phyloP scores from a whole-genome alignment of 2,888 invertebrate species.

The Protonemura montana region DNA sequence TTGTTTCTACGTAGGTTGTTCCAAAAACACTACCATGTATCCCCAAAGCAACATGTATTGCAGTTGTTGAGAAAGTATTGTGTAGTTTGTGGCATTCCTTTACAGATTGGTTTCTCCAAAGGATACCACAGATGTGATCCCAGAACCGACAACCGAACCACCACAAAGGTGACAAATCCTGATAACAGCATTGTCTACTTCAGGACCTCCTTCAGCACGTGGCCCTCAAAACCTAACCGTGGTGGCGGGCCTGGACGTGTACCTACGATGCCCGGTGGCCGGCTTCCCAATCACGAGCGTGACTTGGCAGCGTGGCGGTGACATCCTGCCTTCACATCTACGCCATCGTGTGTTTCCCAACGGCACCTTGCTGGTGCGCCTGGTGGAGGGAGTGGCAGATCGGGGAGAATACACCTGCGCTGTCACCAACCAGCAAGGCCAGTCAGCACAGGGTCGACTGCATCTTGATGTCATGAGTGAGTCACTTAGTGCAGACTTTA shows the following conservation, averaged over 20 bases:
- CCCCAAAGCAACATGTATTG: no score
- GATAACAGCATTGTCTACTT: no score
- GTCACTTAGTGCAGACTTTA: slow-evolving; percentile 47
- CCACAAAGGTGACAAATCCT: no score
- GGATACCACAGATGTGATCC: no score
- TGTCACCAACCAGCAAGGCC: slow-evolving; percentile 59
- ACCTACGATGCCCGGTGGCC: slow-evolving; percentile 62
- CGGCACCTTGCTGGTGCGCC: slow-evolving; percentile 59
- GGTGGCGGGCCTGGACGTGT: slow-evolving; percentile 60
- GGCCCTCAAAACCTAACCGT: slow-evolving; percentile 61
- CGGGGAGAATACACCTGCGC: slow-evolving; percentile 61
- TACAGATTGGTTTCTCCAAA: no score
- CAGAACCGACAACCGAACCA: no score
- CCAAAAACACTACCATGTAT: no score
- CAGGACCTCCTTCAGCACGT: slow-evolving; percentile 62
- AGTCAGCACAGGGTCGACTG: slow-evolving; percentile 58
- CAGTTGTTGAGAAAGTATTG: no score
- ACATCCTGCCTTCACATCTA: slow-evolving; percentile 57
- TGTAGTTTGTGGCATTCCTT: no score
- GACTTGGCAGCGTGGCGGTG: slow-evolving; percentile 61
- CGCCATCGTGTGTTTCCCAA: slow-evolving; percentile 59
- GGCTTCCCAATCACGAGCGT: slow-evolving; percentile 63
- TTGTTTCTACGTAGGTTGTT: no score
- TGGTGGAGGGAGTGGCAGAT: slow-evolving; percentile 60
- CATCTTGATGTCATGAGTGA: slow-evolving; percentile 62